Evolutionary conservation across 2,113 vertebrate genomes (phyloP).

Genomic region (Gopherus evgoodei): DNA sequence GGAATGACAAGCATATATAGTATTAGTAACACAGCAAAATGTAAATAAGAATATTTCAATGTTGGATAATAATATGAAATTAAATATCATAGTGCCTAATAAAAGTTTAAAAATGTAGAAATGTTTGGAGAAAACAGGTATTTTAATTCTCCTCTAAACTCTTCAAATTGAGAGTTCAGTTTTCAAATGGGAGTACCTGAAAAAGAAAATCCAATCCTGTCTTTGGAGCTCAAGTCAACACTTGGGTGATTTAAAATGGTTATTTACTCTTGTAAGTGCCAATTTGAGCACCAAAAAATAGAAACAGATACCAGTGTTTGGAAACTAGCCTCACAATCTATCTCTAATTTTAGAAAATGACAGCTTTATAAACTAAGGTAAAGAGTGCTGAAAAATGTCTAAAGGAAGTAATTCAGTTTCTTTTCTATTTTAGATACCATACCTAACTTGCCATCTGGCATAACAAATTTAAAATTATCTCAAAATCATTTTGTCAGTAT

Average conservation of each 20-base stretch:
- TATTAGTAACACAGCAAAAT: background rate
- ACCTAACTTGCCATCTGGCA: conserved; percentile 83
- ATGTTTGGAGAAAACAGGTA: background rate
- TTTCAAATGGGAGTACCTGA: background rate
- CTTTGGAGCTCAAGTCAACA: background rate
- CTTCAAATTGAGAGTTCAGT: background rate
- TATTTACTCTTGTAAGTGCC: background rate
- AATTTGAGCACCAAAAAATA: background rate
- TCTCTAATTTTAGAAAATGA: conserved; percentile 13
- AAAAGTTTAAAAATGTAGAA: background rate
- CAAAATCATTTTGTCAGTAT: conserved; percentile 87
- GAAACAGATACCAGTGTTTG: background rate
- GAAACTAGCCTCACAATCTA: background rate
- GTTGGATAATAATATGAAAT: background rate
- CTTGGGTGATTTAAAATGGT: background rate
- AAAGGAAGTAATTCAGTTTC: conserved; percentile 9
- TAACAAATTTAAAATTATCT: conserved; percentile 90
- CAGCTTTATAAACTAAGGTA: conserved; percentile 11
- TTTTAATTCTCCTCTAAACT: background rate
- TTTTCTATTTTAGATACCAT: conserved; percentile 82
- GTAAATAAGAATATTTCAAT: background rate
- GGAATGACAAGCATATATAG: background rate
- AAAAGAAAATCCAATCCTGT: background rate
- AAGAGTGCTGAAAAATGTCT: conserved; percentile 11
- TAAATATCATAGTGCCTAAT: background rate